Percentiles rank a stretch among this genome's conserved stretches.
phyloP scores from a whole-genome alignment of 2,888 invertebrate genomes.

The Steromphala cineraria region DNA sequence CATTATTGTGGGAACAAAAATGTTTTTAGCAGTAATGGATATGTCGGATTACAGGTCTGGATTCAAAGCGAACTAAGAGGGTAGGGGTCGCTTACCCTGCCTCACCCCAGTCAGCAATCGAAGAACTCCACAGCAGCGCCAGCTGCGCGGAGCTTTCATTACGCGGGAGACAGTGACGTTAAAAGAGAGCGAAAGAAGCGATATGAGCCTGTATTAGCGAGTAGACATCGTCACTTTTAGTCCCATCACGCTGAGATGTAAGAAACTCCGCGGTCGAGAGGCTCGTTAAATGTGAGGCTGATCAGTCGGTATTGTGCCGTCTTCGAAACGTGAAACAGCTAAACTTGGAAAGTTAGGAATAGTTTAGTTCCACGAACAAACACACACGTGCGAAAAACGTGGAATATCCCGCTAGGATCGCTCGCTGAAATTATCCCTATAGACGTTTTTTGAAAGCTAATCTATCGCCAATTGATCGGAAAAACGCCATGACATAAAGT shows the following conservation, averaged over 20 bases:
- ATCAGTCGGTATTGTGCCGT: constrained; percentile 11
- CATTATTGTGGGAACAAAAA: constrained; percentile 35
- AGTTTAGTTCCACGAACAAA: constrained; percentile 19
- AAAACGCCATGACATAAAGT: constrained; percentile 33
- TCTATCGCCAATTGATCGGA: constrained; percentile 38
- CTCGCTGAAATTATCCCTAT: constrained; percentile 25
- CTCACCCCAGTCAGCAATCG: constrained; percentile 5
- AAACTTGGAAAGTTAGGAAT: constrained; percentile 1
- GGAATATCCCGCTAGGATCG: constrained; percentile 21
- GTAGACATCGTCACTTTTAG: constrained; percentile 15
- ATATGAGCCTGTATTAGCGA: neutral
- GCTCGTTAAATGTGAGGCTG: constrained; percentile 17
- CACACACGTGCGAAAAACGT: constrained; percentile 25
- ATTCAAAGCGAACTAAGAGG: constrained; percentile 9
- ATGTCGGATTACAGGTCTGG: constrained; percentile 26
- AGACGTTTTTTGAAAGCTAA: constrained; percentile 35
- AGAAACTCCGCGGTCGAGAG: neutral
- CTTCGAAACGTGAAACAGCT: constrained; percentile 12
- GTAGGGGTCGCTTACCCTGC: constrained; percentile 11
- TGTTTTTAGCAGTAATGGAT: constrained; percentile 37
- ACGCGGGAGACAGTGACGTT: neutral
- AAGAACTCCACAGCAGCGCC: neutral
- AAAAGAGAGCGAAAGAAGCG: neutral
- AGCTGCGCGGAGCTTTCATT: constrained; percentile 10
- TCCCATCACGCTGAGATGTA: neutral